Evolutionary conservation across 2,113 vertebrate species (phyloP).

Genomic region (Sigmodon hispidus): DNA sequence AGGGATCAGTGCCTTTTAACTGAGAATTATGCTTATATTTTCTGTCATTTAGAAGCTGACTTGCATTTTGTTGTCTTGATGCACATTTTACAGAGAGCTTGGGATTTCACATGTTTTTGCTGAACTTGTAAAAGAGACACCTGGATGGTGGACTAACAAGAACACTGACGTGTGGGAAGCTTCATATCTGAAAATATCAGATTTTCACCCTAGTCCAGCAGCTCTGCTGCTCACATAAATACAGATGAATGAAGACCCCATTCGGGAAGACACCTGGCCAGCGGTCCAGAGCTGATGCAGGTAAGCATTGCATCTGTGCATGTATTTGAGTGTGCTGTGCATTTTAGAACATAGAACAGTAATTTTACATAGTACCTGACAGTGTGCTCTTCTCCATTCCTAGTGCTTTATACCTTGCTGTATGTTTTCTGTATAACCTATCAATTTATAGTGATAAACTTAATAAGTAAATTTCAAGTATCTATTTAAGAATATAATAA

Average conservation of each 20-base stretch:
- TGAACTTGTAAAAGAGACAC: constrained; percentile 66
- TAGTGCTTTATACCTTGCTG: neutral
- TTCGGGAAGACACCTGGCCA: constrained; percentile 95
- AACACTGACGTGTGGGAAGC: constrained; percentile 74
- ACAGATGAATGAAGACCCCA: constrained; percentile 99
- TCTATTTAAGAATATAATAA: neutral
- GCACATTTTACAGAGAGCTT: constrained; percentile 81
- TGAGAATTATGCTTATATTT: neutral
- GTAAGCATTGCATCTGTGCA: constrained; percentile 81
- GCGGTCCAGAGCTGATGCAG: constrained; percentile 97
- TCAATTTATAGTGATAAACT: neutral
- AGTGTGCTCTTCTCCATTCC: neutral
- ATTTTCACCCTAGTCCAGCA: constrained; percentile 90
- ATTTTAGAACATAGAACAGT: neutral
- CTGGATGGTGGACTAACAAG: constrained; percentile 84
- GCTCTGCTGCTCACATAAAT: constrained; percentile 94
- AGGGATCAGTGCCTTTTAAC: neutral
- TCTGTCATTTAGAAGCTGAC: neutral
- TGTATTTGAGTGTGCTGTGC: neutral
- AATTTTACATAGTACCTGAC: neutral
- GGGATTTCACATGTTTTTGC: constrained; percentile 72
- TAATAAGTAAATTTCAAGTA: neutral
- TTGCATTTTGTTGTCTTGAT: constrained; percentile 61
- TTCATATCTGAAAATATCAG: constrained; percentile 76
- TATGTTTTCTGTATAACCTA: neutral